Conservation (phyloP, 2,797 vertebrate genomes). For the Halcyon leucocephala region DNA sequence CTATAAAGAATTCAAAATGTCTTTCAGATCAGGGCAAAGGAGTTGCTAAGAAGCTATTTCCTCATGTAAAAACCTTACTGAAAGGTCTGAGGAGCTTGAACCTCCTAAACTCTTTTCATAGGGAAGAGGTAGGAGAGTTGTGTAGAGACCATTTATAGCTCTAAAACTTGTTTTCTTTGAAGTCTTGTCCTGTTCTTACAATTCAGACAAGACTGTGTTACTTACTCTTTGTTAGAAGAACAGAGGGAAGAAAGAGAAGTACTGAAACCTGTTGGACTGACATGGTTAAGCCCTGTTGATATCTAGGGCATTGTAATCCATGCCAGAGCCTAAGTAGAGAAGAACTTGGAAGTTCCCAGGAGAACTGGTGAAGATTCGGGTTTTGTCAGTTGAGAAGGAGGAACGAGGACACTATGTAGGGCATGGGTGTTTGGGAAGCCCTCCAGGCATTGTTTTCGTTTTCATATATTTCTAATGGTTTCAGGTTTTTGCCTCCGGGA, state of each 20-base stretch:
- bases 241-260: neutral
- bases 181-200: neutral
- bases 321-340: neutral
- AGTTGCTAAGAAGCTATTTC: conserved; percentile 32
- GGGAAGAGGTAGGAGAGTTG: neutral
- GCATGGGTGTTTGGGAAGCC: conserved; percentile 17
- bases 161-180: conserved; percentile 12
- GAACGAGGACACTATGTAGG: neutral
- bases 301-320: neutral
- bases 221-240: neutral
- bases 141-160: neutral
- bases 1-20: conserved; percentile 40
- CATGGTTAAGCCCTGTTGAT: neutral
- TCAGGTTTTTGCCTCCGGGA: conserved; percentile 23
- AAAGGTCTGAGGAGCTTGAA: neutral
- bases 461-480: neutral
- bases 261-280: neutral
- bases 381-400: neutral
- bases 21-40: neutral
- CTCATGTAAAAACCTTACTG: neutral
- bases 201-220: neutral
- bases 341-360: neutral
- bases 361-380: neutral
- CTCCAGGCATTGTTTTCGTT: neutral
- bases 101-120: neutral